phyloP scores from a whole-genome alignment of 1,140 invertebrate species.

The Diorhabda sublineata region DNA sequence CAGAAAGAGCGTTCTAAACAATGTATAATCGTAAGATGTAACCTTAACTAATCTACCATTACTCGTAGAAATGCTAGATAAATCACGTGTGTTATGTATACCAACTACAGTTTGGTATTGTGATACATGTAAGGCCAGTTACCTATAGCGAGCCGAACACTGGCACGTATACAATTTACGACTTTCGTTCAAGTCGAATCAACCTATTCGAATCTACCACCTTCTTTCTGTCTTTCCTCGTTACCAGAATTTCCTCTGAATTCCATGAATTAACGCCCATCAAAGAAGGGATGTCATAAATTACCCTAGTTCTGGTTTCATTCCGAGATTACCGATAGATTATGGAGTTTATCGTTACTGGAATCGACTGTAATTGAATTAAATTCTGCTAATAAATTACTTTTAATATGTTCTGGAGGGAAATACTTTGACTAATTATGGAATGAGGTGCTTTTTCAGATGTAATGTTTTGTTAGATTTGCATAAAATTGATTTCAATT shows the following conservation, averaged over 20 bases:
- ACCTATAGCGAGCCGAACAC: background rate
- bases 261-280: conserved; percentile 15
- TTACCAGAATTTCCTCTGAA: background rate
- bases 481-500: too few relatives aligned
- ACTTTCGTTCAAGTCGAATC: conserved; percentile 5
- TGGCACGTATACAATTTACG: conserved; percentile 12
- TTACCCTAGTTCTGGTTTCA: conserved; percentile 14
- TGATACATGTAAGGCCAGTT: background rate
- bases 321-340: conserved; percentile 13
- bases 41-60: too few relatives aligned
- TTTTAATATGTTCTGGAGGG: conserved; percentile 6
- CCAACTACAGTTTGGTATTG: background rate
- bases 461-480: too few relatives aligned
- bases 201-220: background rate
- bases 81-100: background rate
- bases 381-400: conserved; percentile 13
- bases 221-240: conserved; percentile 7
- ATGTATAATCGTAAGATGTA: too few relatives aligned
- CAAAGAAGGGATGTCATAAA: conserved; percentile 12
- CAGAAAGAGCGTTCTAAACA: too few relatives aligned
- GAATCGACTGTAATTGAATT: conserved; percentile 16
- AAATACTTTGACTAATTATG: background rate
- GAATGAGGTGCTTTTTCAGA: background rate
- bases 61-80: background rate
- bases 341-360: conserved; percentile 13